Percentiles rank a stretch among this genome's conserved stretches.
These are phyloP conservation scores for Osedax frankpressi DNA, from an alignment of 2,888 invertebrate species.

Conservation along the genomic window DNA sequence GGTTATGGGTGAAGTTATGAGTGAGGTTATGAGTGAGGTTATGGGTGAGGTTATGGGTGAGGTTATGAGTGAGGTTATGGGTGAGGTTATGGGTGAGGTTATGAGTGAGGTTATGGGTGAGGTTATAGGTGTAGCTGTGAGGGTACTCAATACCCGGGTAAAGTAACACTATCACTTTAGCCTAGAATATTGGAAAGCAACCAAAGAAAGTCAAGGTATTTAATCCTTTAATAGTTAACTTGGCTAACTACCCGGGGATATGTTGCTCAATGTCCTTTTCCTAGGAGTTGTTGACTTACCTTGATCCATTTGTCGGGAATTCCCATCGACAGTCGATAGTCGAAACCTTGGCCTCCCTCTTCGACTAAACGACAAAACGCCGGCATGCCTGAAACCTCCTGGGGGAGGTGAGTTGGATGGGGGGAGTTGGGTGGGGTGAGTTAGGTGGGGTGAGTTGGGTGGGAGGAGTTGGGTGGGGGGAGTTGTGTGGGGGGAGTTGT, in stretches of 20 bases:
- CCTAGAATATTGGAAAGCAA: no score
- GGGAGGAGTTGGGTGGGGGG: neutral
- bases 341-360: slow-evolving; percentile 91
- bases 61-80: neutral
- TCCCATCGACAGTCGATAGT: slow-evolving; percentile 93
- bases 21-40: no score
- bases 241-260: no score
- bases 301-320: slow-evolving; percentile 97
- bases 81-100: neutral
- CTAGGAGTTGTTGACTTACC: no score
- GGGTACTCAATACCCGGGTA: no score
- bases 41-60: no score
- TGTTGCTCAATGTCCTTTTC: no score
- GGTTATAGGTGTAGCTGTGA: neutral
- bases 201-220: no score
- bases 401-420: neutral
- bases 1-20: no score
- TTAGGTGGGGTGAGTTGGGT: neutral
- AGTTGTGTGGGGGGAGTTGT: no score
- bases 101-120: neutral
- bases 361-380: slow-evolving; percentile 77
- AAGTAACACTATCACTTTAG: no score
- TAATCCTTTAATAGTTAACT: no score
- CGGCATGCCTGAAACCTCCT: slow-evolving; percentile 98
- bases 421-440: neutral